These are phyloP conservation scores for Empis livida DNA, from an alignment of 2,888 invertebrate species.

Conservation along the genomic window DNA sequence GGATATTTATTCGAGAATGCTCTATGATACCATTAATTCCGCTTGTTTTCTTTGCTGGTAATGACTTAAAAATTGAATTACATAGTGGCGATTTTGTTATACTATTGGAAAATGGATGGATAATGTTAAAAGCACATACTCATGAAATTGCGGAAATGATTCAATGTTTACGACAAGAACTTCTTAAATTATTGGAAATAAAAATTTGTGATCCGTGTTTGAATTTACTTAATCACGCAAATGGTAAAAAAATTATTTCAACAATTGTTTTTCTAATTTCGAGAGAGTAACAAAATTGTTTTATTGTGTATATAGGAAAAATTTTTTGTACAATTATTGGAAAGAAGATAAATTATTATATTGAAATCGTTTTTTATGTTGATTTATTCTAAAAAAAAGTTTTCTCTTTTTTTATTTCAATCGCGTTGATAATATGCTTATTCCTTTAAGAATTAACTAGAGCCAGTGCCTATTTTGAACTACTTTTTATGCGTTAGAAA, in stretches of 20 bases:
- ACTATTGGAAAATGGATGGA: conserved; percentile 69
- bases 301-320: no score
- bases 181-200: conserved; percentile 63
- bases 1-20: conserved; percentile 66
- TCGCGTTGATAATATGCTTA: no score
- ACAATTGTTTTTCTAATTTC: conserved; percentile 60
- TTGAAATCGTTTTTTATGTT: no score
- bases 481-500: no score
- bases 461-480: no score
- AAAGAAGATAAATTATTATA: no score
- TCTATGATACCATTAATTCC: conserved; percentile 68
- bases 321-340: no score
- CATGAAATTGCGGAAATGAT: conserved; percentile 72
- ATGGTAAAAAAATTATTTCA: conserved; percentile 60
- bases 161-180: conserved; percentile 60
- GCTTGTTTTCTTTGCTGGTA: conserved; percentile 59
- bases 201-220: conserved; percentile 73
- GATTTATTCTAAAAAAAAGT: no score
- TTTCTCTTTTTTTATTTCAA: no score
- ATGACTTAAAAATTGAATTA: conserved; percentile 55
- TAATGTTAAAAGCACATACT: conserved; percentile 63
- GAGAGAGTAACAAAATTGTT: conserved; percentile 35
- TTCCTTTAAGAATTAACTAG: no score
- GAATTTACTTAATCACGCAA: conserved; percentile 58
- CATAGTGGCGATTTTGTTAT: conserved; percentile 61